These are phyloP conservation scores for Chaetorhynchus papuensis DNA, from an alignment of 2,113 vertebrate genomes.

Conservation along the genomic window DNA sequence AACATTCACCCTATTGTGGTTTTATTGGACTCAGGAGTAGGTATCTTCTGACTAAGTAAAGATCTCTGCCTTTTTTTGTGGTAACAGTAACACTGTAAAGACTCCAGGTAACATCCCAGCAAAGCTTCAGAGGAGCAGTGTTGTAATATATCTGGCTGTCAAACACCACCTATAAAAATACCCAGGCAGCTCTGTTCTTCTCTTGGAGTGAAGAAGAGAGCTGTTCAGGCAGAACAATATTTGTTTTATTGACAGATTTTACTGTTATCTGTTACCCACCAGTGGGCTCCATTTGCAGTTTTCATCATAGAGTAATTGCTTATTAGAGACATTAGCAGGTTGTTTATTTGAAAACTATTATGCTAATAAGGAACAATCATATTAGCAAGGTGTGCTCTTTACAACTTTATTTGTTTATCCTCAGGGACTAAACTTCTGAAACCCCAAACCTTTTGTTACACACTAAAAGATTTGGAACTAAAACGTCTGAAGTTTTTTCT, in stretches of 20 bases:
- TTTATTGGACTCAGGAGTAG: neutral
- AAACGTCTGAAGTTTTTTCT: neutral
- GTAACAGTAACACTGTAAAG: neutral
- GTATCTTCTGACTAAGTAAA: neutral
- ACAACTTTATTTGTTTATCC: constrained; percentile 45
- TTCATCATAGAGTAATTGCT: constrained; percentile 59
- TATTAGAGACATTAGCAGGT: constrained; percentile 56
- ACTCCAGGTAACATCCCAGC: neutral
- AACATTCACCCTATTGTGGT: neutral
- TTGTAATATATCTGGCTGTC: neutral
- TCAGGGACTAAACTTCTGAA: constrained; percentile 3
- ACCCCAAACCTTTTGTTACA: neutral
- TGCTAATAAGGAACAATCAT: constrained; percentile 58
- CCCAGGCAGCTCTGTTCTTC: neutral
- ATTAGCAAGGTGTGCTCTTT: constrained; percentile 48
- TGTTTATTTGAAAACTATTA: constrained; percentile 64
- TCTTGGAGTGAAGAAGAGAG: neutral
- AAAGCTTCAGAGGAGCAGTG: neutral
- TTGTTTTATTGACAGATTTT: constrained; percentile 64
- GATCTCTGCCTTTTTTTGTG: neutral
- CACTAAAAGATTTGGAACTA: neutral
- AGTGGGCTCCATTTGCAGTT: constrained; percentile 30
- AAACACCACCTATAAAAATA: constrained; percentile 30
- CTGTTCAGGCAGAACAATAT: neutral
- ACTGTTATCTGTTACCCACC: constrained; percentile 53